These are phyloP conservation scores for Ganaspis brasiliensis DNA, from an alignment of 2,888 invertebrate genomes.

Conservation along the genomic window DNA sequence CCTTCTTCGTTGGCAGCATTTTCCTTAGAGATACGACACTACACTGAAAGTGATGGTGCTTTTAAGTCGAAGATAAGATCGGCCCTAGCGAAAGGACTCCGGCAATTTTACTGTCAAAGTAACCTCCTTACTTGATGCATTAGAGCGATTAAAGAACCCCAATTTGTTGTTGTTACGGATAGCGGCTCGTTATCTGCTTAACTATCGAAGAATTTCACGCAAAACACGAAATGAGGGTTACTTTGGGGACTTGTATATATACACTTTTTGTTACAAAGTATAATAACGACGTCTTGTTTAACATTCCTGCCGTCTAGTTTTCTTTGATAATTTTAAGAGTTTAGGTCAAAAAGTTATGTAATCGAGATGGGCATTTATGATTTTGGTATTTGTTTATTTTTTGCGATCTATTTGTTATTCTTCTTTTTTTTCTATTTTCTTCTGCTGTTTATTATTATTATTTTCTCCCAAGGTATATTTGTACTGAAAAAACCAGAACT, in stretches of 20 bases:
- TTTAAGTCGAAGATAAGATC: constrained; percentile 59
- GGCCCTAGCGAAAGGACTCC: constrained; percentile 69
- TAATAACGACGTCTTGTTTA: constrained; percentile 12
- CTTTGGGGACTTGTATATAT: neutral
- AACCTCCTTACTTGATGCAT: constrained; percentile 73
- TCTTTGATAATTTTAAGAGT: neutral
- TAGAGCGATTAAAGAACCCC: constrained; percentile 75
- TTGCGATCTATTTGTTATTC: no score
- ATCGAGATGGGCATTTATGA: no score
- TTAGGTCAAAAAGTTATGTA: no score
- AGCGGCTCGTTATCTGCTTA: constrained; percentile 68
- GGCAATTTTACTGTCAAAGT: constrained; percentile 74
- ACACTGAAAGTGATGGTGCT: constrained; percentile 44
- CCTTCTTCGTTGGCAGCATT: constrained; percentile 24
- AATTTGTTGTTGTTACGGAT: constrained; percentile 74
- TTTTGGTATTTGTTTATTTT: no score
- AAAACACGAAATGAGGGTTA: constrained; percentile 57
- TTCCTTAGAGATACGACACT: constrained; percentile 38
- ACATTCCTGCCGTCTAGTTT: neutral
- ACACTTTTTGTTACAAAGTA: neutral
- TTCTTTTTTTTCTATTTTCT: no score
- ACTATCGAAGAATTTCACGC: constrained; percentile 68
- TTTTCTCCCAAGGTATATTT: no score
- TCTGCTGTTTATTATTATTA: no score
- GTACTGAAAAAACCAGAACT: no score